Evolutionary conservation across 2,113 vertebrate species (phyloP).

Genomic region (Pteruthius melanotis): DNA sequence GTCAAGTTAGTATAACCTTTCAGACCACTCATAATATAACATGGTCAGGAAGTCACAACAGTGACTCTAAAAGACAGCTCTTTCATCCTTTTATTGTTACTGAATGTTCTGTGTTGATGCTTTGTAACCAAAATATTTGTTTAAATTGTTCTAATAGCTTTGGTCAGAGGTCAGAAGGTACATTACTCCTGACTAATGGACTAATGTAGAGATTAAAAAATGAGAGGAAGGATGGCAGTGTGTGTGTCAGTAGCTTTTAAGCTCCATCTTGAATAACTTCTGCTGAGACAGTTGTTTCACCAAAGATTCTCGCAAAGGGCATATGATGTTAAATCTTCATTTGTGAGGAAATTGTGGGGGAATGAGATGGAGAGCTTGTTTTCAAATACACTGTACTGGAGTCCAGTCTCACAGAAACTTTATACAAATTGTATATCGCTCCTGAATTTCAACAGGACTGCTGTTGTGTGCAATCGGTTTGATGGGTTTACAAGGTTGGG

Average conservation of each 20-base stretch:
- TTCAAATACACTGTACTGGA: not conserved
- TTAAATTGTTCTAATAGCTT: constrained; percentile 54
- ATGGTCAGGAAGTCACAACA: not conserved
- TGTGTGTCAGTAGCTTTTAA: not conserved
- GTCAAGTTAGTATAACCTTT: not conserved
- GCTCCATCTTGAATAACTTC: not conserved
- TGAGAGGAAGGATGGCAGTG: not conserved
- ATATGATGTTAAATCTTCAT: not conserved
- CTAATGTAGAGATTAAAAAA: not conserved
- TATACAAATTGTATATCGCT: not conserved
- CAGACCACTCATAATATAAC: not conserved
- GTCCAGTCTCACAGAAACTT: not conserved
- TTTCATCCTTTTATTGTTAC: constrained; percentile 22
- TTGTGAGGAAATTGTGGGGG: not conserved
- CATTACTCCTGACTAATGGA: not conserved
- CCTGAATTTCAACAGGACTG: not conserved
- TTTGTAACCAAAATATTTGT: constrained; percentile 59
- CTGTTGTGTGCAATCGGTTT: not conserved
- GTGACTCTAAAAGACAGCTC: not conserved
- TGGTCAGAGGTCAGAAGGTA: constrained; percentile 27
- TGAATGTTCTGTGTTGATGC: constrained; percentile 5
- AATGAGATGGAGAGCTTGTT: not conserved
- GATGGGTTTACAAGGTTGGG: not conserved
- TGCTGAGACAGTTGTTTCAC: not conserved
- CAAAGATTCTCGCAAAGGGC: not conserved